Evolutionary conservation across 2,888 invertebrate genomes (phyloP).

Genomic region (Coremacera marginata): DNA sequence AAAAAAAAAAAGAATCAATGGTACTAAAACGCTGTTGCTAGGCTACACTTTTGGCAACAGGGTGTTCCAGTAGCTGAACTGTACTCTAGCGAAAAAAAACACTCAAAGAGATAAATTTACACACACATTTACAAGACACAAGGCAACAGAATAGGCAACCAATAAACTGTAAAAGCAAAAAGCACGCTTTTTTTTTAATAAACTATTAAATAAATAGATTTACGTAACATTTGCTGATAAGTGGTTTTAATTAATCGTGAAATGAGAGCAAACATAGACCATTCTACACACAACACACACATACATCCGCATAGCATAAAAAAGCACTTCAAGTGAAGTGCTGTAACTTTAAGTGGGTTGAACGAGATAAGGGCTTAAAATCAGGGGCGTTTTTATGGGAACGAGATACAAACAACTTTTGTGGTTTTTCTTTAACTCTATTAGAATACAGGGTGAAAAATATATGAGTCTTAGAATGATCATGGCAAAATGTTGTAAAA

Average conservation of each 20-base stretch:
- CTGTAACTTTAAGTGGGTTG: slow-evolving; percentile 9
- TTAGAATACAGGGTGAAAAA: too few species aligned
- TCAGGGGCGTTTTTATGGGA: neutral
- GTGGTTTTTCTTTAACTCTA: neutral
- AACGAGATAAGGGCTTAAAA: neutral
- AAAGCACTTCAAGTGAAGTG: neutral
- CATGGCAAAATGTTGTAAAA: too few species aligned
- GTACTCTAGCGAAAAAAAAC: neutral
- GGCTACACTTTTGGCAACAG: neutral
- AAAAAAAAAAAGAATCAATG: too few species aligned
- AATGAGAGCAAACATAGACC: slow-evolving; percentile 1
- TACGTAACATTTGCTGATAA: slow-evolving; percentile 17
- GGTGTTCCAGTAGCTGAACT: neutral
- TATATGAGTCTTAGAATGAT: too few species aligned
- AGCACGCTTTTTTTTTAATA: neutral
- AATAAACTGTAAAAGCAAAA: neutral
- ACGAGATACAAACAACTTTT: neutral
- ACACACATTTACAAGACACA: neutral
- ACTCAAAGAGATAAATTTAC: neutral
- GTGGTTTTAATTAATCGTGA: slow-evolving; percentile 13
- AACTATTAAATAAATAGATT: slow-evolving; percentile 15
- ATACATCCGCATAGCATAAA: neutral
- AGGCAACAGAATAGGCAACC: neutral
- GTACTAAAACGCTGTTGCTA: neutral
- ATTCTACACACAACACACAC: neutral